Conservation (phyloP, 1,140 invertebrate species). For the Drosophila nigrodunni region DNA sequence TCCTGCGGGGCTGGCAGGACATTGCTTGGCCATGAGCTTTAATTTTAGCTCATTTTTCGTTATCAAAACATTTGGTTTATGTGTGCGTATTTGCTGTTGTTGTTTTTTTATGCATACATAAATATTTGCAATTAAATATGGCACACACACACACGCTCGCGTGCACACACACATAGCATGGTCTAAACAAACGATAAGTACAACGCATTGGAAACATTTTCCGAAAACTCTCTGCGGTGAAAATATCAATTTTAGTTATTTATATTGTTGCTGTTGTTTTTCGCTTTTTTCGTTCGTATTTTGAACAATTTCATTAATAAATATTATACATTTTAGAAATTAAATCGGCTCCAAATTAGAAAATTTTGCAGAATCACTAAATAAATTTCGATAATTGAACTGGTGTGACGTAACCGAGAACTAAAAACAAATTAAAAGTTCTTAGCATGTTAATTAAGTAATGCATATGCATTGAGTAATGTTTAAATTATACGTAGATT, state of each 20-base stretch:
- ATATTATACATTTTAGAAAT: background rate
- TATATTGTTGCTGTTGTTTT: background rate
- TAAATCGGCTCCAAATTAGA: background rate
- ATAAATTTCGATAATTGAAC: too few species aligned
- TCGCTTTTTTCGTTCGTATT: background rate
- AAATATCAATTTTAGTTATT: slow-evolving; percentile 4
- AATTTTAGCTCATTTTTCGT: slow-evolving; percentile 81
- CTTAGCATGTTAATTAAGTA: too few species aligned
- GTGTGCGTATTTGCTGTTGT: slow-evolving; percentile 63
- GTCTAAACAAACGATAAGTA: slow-evolving; percentile 11
- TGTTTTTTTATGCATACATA: slow-evolving; percentile 57
- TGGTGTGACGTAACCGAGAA: too few species aligned
- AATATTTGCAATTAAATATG: slow-evolving; percentile 83
- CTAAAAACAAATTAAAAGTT: too few species aligned
- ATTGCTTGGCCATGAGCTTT: slow-evolving; percentile 72
- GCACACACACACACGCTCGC: slow-evolving; percentile 44
- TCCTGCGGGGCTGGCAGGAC: slow-evolving; percentile 46
- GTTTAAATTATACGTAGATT: too few species aligned
- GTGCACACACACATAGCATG: background rate
- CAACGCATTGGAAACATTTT: slow-evolving; percentile 22
- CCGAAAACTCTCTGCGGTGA: slow-evolving; percentile 33
- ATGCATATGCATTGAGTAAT: too few species aligned
- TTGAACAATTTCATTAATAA: background rate
- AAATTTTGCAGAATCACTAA: too few species aligned
- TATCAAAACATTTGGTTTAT: slow-evolving; percentile 74